Evolutionary conservation across 2,888 invertebrate genomes (phyloP), one percentile per base, ranked within the genome.

Genomic region (Myopa testacea): DNA sequence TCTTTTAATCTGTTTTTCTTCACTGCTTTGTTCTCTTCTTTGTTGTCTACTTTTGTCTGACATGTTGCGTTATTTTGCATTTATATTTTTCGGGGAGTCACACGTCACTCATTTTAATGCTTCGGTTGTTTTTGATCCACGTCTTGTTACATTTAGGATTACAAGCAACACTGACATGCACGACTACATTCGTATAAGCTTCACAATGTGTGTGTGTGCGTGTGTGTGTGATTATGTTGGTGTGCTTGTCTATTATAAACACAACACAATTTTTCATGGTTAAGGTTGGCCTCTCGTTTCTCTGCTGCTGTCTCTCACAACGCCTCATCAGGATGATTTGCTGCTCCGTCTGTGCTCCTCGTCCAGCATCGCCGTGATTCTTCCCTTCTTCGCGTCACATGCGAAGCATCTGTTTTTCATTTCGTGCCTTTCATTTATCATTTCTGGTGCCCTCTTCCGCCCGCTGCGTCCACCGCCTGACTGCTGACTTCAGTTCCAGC

Each of bases 351-450:
- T 74, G 50, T 65, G 65, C 38, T 8, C 26, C 52, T 55, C 55
- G 68, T 38, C 55, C 55, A 12, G 52, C 55, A 45, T 19, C 73
- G 45, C n/a, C 26, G 40, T 73, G 26, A 40, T 67, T 55, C 68
- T 58, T 73, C 34, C 14, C 37, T 67, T 65, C 55, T 19, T n/a
- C 62, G 70, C 71, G 60, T 69, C 68, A 60, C 62, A 69, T 75
- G 75, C 55, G 40, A 14, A 75, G 69, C 75, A 69, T 68, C 75
- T 75, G 75, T 45, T 75, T 75, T 69, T 75, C 68, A 75, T 75
- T 75, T 75, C 75, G 75, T 69, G 69, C 69, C 75, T 68, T 75
- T 69, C 52, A 75, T 75, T 75, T 75, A 75, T 75, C 75, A 75
- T 75, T 75, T 69, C 19, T 60, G 6, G 58, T 40, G 14, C 60